Percentiles rank a stretch among this genome's conserved stretches.
phyloP scores from a whole-genome alignment of 1,140 invertebrate species.

The Conus betulinus region DNA sequence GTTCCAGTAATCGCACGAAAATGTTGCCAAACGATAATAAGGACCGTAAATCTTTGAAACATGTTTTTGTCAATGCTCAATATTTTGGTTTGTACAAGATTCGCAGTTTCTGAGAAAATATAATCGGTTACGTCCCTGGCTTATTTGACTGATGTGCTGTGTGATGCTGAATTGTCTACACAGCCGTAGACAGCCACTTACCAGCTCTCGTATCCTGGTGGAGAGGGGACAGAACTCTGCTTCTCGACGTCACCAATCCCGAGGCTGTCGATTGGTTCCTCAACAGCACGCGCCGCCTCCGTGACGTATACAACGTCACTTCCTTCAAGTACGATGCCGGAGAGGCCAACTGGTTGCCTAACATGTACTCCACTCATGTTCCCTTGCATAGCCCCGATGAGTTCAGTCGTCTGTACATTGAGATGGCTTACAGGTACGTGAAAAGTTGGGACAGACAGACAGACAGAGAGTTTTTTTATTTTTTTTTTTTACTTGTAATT shows the following conservation, averaged over 20 bases:
- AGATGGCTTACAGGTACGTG: slow-evolving; percentile 39
- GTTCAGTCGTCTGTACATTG: slow-evolving; percentile 42
- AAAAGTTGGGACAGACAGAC: too few species aligned
- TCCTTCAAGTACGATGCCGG: slow-evolving; percentile 96
- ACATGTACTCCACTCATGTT: slow-evolving; percentile 59
- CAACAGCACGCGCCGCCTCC: slow-evolving; percentile 79
- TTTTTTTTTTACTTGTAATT: too few species aligned
- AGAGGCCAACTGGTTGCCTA: slow-evolving; percentile 89
- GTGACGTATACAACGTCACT: slow-evolving; percentile 81
- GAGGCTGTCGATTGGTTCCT: slow-evolving; percentile 84
- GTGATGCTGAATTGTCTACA: slow-evolving; percentile 13
- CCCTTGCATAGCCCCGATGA: slow-evolving; percentile 37
- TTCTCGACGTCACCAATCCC: slow-evolving; percentile 70
- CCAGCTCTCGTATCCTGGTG: slow-evolving; percentile 85
- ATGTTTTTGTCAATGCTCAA: not conserved
- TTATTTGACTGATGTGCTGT: too few species aligned
- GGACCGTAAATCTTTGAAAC: not conserved
- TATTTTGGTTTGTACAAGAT: not conserved
- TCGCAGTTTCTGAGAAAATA: too few species aligned
- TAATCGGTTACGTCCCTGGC: too few species aligned
- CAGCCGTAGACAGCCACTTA: slow-evolving; percentile 75
- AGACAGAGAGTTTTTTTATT: too few species aligned
- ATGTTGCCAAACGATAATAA: not conserved
- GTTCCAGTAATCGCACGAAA: too few species aligned
- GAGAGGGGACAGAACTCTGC: slow-evolving; percentile 82